Conservation (phyloP, 2,797 vertebrate genomes). For the Sebastes cheni region DNA sequence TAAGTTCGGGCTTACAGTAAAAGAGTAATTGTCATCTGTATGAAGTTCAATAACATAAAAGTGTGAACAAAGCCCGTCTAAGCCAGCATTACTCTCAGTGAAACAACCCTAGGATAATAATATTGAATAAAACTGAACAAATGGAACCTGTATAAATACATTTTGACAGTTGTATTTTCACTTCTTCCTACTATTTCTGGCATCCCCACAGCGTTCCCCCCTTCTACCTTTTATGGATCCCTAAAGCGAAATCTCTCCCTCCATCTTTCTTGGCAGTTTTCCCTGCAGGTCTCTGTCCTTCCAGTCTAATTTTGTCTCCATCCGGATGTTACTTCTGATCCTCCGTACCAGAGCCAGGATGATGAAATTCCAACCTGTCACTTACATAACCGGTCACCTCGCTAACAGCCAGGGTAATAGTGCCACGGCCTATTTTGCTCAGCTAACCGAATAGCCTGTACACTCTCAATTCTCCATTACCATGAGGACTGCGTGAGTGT, state of each 20-base stretch:
- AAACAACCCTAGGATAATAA: background rate
- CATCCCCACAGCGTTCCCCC: background rate
- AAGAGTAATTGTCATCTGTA: background rate
- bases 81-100: background rate
- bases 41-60: background rate
- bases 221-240: background rate
- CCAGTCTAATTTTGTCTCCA: background rate
- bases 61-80: background rate
- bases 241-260: background rate
- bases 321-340: slow-evolving; percentile 43
- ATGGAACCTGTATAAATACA: background rate
- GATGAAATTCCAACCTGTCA: slow-evolving; percentile 60
- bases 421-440: background rate
- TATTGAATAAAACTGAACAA: background rate
- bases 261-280: too few species aligned
- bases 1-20: background rate
- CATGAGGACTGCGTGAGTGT: background rate
- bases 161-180: background rate
- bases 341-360: slow-evolving; percentile 31
- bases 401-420: slow-evolving; percentile 9
- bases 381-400: slow-evolving; percentile 64
- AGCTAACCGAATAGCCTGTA: too few species aligned
- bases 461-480: background rate
- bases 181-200: background rate
- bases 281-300: too few species aligned